A percentile compares a stretch with the other conserved stretches of the same genome.
Conservation (phyloP, 2,797 vertebrate genomes). For the Schizothorax lantsangensis region DNA sequence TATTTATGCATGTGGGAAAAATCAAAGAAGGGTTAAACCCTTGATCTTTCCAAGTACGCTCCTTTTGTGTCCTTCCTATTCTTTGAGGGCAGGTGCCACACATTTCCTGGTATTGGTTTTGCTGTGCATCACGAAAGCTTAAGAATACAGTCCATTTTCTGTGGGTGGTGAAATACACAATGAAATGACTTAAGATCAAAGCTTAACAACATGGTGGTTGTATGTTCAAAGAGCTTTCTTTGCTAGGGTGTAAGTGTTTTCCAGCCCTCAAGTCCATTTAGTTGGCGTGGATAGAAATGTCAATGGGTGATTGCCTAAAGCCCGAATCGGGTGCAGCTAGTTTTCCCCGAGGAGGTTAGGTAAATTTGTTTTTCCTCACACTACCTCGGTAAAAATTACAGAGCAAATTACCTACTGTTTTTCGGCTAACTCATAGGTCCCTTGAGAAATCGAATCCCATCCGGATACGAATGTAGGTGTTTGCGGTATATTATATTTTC, state of each 20-base stretch:
- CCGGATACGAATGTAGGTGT: background rate
- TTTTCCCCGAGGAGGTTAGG: background rate
- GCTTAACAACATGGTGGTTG: background rate
- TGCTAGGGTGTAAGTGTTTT: background rate
- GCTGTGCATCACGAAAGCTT: background rate
- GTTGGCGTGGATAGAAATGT: background rate
- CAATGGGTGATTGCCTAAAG: slow-evolving; percentile 13
- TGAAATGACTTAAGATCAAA: slow-evolving; percentile 35
- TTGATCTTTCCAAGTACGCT: slow-evolving; percentile 57
- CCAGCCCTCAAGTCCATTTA: background rate
- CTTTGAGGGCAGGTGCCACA: background rate
- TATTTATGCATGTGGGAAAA: slow-evolving; percentile 56
- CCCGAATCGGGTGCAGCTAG: background rate
- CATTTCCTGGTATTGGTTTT: background rate
- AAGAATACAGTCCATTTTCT: background rate
- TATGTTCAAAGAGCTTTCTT: slow-evolving; percentile 29
- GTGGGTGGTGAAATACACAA: slow-evolving; percentile 19
- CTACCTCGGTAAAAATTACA: background rate
- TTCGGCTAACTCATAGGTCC: background rate
- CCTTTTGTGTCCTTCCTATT: background rate
- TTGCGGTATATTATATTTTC: slow-evolving; percentile 1
- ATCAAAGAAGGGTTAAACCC: slow-evolving; percentile 53
- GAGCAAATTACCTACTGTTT: slow-evolving; percentile 16
- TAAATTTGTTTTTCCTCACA: slow-evolving; percentile 26
- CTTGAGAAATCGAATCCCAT: background rate